Conservation (phyloP, 2,888 invertebrate species). For the Incurvaria masculella region DNA sequence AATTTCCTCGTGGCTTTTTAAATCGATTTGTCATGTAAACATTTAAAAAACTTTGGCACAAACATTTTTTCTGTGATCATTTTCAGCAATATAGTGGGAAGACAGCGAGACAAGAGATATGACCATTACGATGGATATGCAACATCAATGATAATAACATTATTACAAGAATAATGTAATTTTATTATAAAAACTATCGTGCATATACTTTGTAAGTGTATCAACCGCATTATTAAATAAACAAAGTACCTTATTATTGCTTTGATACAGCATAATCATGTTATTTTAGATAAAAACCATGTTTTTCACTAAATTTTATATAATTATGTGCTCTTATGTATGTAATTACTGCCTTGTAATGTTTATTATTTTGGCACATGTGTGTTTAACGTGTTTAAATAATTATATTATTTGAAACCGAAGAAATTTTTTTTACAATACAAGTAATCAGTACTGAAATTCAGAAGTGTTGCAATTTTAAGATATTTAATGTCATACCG, state of each 20-base stretch:
- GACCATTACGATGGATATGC: slow-evolving; percentile 9
- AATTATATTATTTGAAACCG: slow-evolving; percentile 32
- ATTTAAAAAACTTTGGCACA: slow-evolving; percentile 53
- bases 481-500: neutral
- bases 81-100: neutral
- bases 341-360: slow-evolving; percentile 10
- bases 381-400: neutral
- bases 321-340: slow-evolving; percentile 7
- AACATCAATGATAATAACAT: slow-evolving; percentile 9
- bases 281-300: slow-evolving; percentile 27
- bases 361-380: slow-evolving; percentile 2
- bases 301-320: slow-evolving; percentile 6
- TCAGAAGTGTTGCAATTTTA: too few species aligned
- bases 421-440: slow-evolving; percentile 16
- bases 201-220: slow-evolving; percentile 8
- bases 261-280: slow-evolving; percentile 35
- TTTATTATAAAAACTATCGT: slow-evolving; percentile 4
- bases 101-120: slow-evolving; percentile 12
- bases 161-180: neutral
- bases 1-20: too few species aligned
- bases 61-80: slow-evolving; percentile 11
- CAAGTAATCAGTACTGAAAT: too few species aligned
- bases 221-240: slow-evolving; percentile 1
- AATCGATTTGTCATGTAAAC: too few species aligned
- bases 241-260: slow-evolving; percentile 22